Evolutionary conservation across 2,888 invertebrate species (phyloP).

Genomic region (Hypercompe scribonia): DNA sequence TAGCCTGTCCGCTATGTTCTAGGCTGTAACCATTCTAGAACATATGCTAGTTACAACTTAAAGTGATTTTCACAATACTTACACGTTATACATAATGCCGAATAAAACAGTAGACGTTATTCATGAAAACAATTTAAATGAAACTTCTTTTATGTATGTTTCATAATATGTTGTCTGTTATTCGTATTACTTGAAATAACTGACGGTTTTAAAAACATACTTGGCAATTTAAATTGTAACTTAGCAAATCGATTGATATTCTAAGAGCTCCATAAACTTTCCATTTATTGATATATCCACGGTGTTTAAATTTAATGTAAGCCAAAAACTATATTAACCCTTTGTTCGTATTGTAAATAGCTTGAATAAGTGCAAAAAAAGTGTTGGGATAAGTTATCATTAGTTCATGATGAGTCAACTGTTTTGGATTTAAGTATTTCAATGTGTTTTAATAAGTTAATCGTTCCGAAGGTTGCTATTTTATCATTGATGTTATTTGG

Average conservation of each 20-base stretch:
- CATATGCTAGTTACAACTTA: no score
- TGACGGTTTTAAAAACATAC: background rate
- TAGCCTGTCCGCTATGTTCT: background rate
- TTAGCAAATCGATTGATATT: background rate
- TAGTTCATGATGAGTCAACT: background rate
- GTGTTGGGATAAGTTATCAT: background rate
- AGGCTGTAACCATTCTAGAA: background rate
- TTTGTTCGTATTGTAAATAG: background rate
- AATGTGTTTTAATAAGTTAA: background rate
- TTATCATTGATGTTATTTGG: background rate
- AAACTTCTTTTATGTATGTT: no score
- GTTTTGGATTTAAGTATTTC: background rate
- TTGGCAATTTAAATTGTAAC: background rate
- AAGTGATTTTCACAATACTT: background rate
- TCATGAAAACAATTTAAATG: background rate
- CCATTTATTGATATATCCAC: background rate
- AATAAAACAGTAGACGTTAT: background rate
- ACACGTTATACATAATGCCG: background rate
- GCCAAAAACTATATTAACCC: background rate
- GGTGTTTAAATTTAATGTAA: background rate
- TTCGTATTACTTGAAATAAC: conserved; percentile 2
- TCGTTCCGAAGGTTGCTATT: background rate
- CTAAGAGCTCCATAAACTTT: conserved; percentile 2
- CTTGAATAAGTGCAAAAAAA: background rate
- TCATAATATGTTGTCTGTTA: no score